phyloP scores from a whole-genome alignment of 2,113 vertebrate species.

The Hippocampus guttulatus region DNA sequence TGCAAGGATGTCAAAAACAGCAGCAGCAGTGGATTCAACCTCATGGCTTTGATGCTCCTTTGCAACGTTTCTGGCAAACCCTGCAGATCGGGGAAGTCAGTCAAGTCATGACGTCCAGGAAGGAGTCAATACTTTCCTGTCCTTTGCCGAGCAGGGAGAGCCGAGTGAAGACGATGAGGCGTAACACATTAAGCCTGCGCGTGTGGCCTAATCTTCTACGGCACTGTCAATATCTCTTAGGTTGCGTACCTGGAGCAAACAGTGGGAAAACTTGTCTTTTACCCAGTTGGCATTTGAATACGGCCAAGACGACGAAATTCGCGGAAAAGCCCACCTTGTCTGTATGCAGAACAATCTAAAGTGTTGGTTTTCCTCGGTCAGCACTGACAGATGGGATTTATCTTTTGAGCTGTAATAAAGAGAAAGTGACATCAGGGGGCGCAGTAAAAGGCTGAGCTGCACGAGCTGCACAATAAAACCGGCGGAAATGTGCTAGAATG shows the following conservation, averaged over 20 bases:
- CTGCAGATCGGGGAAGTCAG: slow-evolving; percentile 7
- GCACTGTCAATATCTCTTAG: slow-evolving; percentile 43
- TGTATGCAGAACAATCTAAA: neutral
- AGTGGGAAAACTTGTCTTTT: neutral
- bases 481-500: neutral
- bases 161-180: slow-evolving; percentile 22
- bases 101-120: neutral
- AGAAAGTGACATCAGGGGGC: slow-evolving; percentile 9
- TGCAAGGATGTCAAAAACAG: slow-evolving; percentile 45
- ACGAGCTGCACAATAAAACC: neutral
- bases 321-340: neutral
- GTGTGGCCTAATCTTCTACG: slow-evolving; percentile 57
- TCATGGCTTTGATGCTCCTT: slow-evolving; percentile 25
- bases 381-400: neutral
- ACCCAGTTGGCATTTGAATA: neutral
- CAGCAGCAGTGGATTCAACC: slow-evolving; percentile 35
- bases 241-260: slow-evolving; percentile 4
- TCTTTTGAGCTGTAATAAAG: slow-evolving; percentile 5
- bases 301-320: neutral
- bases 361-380: neutral
- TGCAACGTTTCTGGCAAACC: slow-evolving; percentile 9
- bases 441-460: neutral
- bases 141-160: slow-evolving; percentile 7
- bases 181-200: slow-evolving; percentile 51
- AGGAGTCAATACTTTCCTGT: neutral